Evolutionary conservation across 2,113 vertebrate species (phyloP), one percentile per base, ranked within the genome.

Genomic region (Cyprinodon tularosa): DNA sequence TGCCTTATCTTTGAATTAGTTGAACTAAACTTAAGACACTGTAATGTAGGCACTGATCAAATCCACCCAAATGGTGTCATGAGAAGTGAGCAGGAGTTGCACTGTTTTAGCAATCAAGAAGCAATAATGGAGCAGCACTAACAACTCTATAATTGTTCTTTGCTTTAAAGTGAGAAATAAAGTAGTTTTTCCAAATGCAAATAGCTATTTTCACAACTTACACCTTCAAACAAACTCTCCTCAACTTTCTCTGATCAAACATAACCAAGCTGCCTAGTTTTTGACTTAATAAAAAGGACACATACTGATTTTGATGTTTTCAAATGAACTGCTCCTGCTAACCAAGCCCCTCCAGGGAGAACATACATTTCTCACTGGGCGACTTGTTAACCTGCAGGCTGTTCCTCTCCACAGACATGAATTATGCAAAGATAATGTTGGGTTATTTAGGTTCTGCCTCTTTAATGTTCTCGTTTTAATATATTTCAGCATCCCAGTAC

Each of bases 401-500:
- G 12, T 72, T 60, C 68, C 39, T 68, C 10, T 69, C 48, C 11
- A 10, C 10, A 38, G 44, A 48, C 42, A 48, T 39, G 4, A 63
- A 48, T 39, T 13, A 37, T 48, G 64, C 39, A 29, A 67, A 5
- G 8, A 22, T 64, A 68, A 50, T 20, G 68, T 50, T 48, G 62
- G 76, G 4, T 80, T 71, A 62, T 81, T 67, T 82, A 60, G 47
- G 63, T 81, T 62, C 36, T 17, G 68, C 64, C 59, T 44, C 20
- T 4, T 57, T 61, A 12, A 20, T 44, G 63, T 42, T 38, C 22
- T 29, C n/a, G 4, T 76, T 69, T 75, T 12, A 37, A 77, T 63
- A 68, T 45, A 66, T 67, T 61, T 50, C 80, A 42, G 62, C 39
- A 36, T 61, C 50, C 9, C 40, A 40, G 64, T 14, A 12, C 72